Base-by-base conservation (phyloP, 2,888 invertebrate species). In the Blera fallax region DNA sequence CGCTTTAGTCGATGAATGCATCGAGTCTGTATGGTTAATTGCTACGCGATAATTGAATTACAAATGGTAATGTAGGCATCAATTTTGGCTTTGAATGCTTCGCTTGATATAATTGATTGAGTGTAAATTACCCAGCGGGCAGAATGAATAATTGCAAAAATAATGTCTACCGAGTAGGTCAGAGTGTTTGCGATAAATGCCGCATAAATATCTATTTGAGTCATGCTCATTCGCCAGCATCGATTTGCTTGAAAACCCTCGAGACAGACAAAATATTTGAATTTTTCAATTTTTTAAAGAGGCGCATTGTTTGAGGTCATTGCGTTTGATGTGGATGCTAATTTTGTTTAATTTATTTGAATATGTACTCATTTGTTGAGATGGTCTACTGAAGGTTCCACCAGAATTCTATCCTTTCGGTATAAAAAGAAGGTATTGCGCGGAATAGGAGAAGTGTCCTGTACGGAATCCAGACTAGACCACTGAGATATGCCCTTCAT, bases 11-110 rank as follows among this genome's bases (percentile, higher is more conserved):
- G 72, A 64, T 73, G 45, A 78, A 67, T 73, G 54, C 52, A 65
- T 77, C 56, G 70, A 70, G 45, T 52, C 27, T 37, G 58, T 72
- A 56, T 43, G 32, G 21, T 73, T 78, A 62, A 73, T 64, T 74
- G 45, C 43, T 69, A 4, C 24, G 48, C 60, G 72, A 27, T 78
- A 83, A 83, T 83, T 83, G 45, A 83, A 83, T 83, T 78, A 67
- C 43, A 78, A 83, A 73, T 72, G 56, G 52, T 40, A 58, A 73
- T 73, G 72, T 27, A 60, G 58, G 60, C 70, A 78, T 78, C 37
- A 73, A 78, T 72, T 78, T 62, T 21, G 32, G 52, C 52, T 77
- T 50, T 62, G 24, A 34, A 60, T 16, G 60, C 8, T 60, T 58
- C 60, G 29, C 27, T 45, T 77, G 69, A 77, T 77, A 60, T 77